phyloP scores from a whole-genome alignment of 2,113 vertebrate genomes.

The Menura novaehollandiae region DNA sequence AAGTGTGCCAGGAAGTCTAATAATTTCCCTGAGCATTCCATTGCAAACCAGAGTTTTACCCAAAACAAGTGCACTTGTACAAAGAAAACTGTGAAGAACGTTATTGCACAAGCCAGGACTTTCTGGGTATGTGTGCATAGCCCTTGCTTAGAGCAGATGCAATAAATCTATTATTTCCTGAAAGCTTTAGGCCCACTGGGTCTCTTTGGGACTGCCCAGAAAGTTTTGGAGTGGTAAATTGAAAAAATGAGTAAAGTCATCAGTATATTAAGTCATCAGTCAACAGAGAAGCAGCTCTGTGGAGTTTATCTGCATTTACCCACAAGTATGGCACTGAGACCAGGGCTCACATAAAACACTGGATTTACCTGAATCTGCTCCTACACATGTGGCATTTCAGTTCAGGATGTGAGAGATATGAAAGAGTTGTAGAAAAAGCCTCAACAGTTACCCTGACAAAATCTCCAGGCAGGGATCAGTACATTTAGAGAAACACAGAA shows the following conservation, averaged over 20 bases:
- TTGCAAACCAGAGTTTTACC: background rate
- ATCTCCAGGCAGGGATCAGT: background rate
- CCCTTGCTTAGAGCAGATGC: background rate
- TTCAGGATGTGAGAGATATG: background rate
- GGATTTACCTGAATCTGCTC: background rate
- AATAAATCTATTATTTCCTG: background rate
- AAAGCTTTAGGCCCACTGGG: background rate
- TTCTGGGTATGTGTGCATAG: background rate
- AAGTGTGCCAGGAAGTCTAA: background rate
- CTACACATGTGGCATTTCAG: background rate
- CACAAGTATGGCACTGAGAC: background rate
- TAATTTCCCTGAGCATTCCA: background rate
- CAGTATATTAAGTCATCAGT: background rate
- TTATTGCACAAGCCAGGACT: background rate
- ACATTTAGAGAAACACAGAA: background rate
- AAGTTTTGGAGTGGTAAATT: background rate
- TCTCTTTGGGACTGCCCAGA: background rate
- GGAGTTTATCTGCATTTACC: background rate
- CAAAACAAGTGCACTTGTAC: background rate
- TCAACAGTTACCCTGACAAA: background rate
- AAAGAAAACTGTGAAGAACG: background rate
- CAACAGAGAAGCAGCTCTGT: background rate
- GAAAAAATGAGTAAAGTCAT: background rate
- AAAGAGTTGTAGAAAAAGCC: background rate
- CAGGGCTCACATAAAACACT: background rate